These are phyloP conservation scores for Trimorus sp. DNA, from an alignment of 2,888 invertebrate genomes.

Conservation along the genomic window DNA sequence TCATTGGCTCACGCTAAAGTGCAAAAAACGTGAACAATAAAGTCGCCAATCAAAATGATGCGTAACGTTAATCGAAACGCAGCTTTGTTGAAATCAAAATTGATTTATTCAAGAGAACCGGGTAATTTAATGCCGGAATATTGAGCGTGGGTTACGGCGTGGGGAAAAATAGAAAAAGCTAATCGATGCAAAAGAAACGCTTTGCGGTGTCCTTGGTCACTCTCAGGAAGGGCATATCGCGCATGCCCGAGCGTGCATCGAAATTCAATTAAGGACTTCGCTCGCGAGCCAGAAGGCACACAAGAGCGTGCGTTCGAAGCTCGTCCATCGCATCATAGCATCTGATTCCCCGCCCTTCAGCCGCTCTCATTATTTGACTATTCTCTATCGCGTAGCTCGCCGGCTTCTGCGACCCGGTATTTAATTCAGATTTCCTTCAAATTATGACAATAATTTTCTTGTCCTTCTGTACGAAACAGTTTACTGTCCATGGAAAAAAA, in stretches of 20 bases:
- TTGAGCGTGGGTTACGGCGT: slow-evolving; percentile 40
- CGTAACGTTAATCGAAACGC: no score
- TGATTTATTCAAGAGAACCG: neutral
- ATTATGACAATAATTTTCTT: no score
- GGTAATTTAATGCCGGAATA: slow-evolving; percentile 37
- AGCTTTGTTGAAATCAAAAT: neutral
- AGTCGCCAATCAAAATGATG: no score
- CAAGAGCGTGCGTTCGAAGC: slow-evolving; percentile 59
- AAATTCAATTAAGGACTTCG: slow-evolving; percentile 69
- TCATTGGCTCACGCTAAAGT: no score
- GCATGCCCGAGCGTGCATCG: slow-evolving; percentile 66
- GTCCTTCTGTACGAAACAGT: no score
- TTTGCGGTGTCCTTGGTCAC: slow-evolving; percentile 66
- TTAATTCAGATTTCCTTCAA: no score
- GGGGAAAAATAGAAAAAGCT: slow-evolving; percentile 60
- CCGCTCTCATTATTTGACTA: slow-evolving; percentile 50
- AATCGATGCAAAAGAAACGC: slow-evolving; percentile 66
- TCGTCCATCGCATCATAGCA: slow-evolving; percentile 62
- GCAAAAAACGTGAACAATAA: no score
- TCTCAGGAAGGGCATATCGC: slow-evolving; percentile 66
- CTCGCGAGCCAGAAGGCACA: slow-evolving; percentile 64
- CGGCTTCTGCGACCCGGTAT: no score
- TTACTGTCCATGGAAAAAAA: no score
- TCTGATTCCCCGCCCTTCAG: slow-evolving; percentile 42
- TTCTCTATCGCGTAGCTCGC: no score